Base-by-base conservation (phyloP, 2,797 vertebrate genomes). In the Tapirus indicus region DNA sequence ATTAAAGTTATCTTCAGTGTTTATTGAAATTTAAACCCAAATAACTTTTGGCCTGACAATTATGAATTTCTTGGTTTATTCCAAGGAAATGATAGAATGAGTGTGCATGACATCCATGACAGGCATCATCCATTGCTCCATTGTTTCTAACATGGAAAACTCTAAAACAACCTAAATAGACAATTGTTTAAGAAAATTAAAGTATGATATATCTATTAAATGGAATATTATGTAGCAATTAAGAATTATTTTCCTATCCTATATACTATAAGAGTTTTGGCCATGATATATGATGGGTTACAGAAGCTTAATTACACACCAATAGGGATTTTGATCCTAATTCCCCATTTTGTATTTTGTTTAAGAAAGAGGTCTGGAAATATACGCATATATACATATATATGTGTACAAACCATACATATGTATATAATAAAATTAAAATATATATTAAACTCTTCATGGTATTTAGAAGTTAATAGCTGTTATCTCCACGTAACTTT, bases 51-150 rank as follows among this genome's bases (percentile, higher is more conserved):
- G 47, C 18, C n/a, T 79, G 64, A 78, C 6, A 32, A 66, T 25
- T 44, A n/a, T n/a, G 44, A 44, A 20, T 29, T 17, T 68, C 17
- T 35, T 83, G 41, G 13, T 72, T 82, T 68, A 58, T 52, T 68
- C 20, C 60, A 44, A 91, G 4, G 27, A 83, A 72, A 17, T 47
- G 21, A 66, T 7, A 80, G 13, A 32, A 47, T 13, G 9, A 49
- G 9, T 3, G 12, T 18, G 5, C 3, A 29, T 27, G 20, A 16
- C 20, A 9, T 0, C 0, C 6, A 11, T 49, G 3, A 2, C 6
- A 80, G 44, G 52, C 10, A 5, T 56, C 7, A 32, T 35, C 47
- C 47, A 44, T 12, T 8, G 2, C 47, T 32, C 25, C 8, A 4
- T 6, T 8, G 25, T 79, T 78, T 32, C 32, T n/a, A 49, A 41